A percentile compares a stretch with the other conserved stretches of the same genome.
Conservation (phyloP, 2,888 invertebrate genomes). For the Helleia helle region DNA sequence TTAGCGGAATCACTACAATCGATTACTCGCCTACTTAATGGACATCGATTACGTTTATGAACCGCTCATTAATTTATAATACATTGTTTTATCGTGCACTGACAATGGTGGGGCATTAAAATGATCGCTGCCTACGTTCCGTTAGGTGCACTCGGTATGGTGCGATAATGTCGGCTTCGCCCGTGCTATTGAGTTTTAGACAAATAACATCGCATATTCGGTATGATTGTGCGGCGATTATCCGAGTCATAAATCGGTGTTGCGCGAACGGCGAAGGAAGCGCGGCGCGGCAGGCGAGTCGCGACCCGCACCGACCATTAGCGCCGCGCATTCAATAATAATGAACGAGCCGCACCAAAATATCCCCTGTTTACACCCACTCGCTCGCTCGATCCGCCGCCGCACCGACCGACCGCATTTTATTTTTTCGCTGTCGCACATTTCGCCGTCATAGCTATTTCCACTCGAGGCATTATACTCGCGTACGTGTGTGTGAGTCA, state of each 20-base stretch:
- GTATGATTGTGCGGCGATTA: conserved; percentile 3
- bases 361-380: conserved; percentile 74
- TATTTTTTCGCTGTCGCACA: conserved; percentile 75
- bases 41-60: conserved; percentile 9
- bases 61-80: conserved; percentile 7
- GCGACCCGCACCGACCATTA: conserved; percentile 57
- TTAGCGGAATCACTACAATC: conserved; percentile 3
- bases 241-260: conserved; percentile 1
- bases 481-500: conserved; percentile 59
- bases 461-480: conserved; percentile 73
- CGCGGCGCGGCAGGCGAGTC: conserved; percentile 27
- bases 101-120: conserved; percentile 6
- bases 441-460: conserved; percentile 75
- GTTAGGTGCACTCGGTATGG: conserved; percentile 5
- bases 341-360: conserved; percentile 71
- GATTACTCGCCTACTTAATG: conserved; percentile 2
- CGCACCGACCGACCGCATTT: conserved; percentile 72
- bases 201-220: conserved; percentile 8
- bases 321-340: conserved; percentile 69
- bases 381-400: conserved; percentile 47
- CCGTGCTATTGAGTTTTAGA: conserved; percentile 4
- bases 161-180: conserved; percentile 1
- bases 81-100: neutral
- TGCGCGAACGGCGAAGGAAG: conserved; percentile 15
- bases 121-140: conserved; percentile 3